phyloP scores from a whole-genome alignment of 2,888 invertebrate species.

The Heliconius cydno region DNA sequence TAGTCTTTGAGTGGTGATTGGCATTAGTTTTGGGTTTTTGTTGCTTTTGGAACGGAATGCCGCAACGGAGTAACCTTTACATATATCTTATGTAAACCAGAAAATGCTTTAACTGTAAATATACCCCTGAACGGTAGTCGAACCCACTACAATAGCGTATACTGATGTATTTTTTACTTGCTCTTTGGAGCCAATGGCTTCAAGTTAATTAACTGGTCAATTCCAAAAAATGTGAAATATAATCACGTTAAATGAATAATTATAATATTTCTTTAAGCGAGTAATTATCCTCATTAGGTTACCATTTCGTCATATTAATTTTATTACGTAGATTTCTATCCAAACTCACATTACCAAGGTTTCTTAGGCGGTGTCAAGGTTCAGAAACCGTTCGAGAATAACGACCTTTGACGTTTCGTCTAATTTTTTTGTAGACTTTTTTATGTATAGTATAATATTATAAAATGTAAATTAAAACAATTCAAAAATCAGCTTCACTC shows the following conservation, averaged over 20 bases:
- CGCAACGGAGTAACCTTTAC: no score
- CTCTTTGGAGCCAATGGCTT: no score
- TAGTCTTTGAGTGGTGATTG: not conserved
- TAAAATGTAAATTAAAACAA: not conserved
- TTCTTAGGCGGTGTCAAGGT: slow-evolving; percentile 33
- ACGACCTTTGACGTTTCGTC: slow-evolving; percentile 16
- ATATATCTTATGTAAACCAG: no score
- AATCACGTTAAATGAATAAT: not conserved
- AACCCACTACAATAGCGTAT: no score
- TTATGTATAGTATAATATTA: no score
- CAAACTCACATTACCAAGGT: slow-evolving; percentile 18
- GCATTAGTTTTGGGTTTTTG: not conserved
- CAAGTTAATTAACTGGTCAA: not conserved
- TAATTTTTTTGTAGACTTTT: not conserved
- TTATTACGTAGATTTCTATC: slow-evolving; percentile 23
- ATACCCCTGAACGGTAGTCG: no score
- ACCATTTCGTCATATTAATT: slow-evolving; percentile 12
- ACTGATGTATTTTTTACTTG: not conserved
- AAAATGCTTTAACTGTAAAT: no score
- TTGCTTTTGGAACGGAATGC: no score
- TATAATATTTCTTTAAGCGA: not conserved
- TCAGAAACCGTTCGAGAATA: slow-evolving; percentile 21
- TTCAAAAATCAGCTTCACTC: not conserved
- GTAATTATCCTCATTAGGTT: slow-evolving; percentile 5
- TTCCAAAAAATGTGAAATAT: not conserved